Percentiles rank a stretch among this genome's conserved stretches.
Conservation (phyloP, 2,797 vertebrate genomes). For the Harpagifer antarcticus region DNA sequence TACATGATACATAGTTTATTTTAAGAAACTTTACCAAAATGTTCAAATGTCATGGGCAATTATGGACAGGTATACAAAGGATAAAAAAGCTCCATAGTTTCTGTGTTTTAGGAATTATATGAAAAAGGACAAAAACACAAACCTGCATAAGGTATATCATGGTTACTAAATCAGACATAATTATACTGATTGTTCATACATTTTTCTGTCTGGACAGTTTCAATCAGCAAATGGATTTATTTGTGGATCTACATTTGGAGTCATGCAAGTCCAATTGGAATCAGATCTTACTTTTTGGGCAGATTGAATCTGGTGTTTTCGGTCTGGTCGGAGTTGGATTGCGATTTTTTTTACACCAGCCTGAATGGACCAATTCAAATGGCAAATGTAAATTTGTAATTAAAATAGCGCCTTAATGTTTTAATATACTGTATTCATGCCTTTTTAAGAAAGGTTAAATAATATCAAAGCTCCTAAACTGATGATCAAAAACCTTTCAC, state of each 20-base stretch:
- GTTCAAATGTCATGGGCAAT: neutral
- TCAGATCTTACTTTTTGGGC: neutral
- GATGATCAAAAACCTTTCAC: too few species aligned
- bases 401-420: too few species aligned
- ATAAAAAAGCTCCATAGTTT: neutral
- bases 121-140: neutral
- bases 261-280: neutral
- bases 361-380: neutral
- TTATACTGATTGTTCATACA: neutral
- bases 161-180: conserved; percentile 11
- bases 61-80: neutral
- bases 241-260: neutral
- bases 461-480: too few species aligned
- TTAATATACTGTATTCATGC: too few species aligned
- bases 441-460: too few species aligned
- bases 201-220: neutral
- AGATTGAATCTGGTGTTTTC: neutral
- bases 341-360: neutral
- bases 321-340: rapidly evolving
- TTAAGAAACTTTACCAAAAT: too few species aligned
- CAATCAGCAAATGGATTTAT: neutral
- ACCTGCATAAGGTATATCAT: neutral
- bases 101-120: conserved; percentile 6
- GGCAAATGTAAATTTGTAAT: neutral
- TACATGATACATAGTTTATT: too few species aligned